Percentiles rank a stretch among this genome's conserved stretches.
Conservation (phyloP, 2,113 vertebrate species). For the Irena cyanogastra region DNA sequence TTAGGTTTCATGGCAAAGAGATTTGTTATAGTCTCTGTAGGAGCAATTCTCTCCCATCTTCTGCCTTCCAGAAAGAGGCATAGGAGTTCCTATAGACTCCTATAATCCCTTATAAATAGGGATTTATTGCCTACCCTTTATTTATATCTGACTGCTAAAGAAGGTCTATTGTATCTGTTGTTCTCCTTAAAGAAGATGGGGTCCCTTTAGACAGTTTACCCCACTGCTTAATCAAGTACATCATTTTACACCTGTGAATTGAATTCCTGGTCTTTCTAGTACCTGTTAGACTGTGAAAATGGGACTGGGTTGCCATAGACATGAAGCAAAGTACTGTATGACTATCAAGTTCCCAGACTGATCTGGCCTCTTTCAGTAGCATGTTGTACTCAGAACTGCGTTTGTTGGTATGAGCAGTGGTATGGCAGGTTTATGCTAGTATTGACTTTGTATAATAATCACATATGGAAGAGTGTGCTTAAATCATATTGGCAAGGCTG, state of each 20-base stretch:
- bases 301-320: not conserved
- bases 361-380: not conserved
- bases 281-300: not conserved
- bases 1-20: not conserved
- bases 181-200: not conserved
- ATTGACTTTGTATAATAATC: not conserved
- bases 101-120: too few relatives aligned
- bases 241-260: not conserved
- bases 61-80: not conserved
- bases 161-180: not conserved
- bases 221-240: not conserved
- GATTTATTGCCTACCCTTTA: not conserved
- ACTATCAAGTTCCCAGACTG: not conserved
- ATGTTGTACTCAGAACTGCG: not conserved
- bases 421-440: not conserved
- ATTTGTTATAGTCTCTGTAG: not conserved
- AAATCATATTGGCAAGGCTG: not conserved
- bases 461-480: not conserved
- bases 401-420: not conserved
- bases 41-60: not conserved
- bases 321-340: not conserved
- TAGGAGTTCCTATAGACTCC: not conserved
- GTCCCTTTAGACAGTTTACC: not conserved
- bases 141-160: not conserved
- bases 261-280: not conserved